phyloP scores from a whole-genome alignment of 2,113 vertebrate genomes.

The Ranitomeya imitator region DNA sequence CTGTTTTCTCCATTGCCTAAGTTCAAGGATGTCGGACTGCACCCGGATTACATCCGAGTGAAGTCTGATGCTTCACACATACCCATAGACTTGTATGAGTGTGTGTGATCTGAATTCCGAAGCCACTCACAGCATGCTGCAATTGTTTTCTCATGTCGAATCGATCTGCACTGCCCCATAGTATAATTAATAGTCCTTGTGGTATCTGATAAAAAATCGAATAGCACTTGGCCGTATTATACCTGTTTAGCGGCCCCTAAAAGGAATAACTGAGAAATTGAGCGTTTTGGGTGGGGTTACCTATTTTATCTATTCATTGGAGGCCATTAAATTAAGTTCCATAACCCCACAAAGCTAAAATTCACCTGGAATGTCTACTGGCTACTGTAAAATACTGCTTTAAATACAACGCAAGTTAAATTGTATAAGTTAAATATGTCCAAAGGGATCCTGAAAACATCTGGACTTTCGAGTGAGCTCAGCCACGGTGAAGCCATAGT shows the following conservation, averaged over 20 bases:
- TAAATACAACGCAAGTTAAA: background rate
- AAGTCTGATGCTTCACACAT: too few relatives aligned
- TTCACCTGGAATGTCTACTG: constrained; percentile 8
- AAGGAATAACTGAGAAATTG: background rate
- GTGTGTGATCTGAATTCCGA: too few relatives aligned
- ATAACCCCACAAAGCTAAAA: background rate
- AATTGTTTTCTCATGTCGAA: too few relatives aligned
- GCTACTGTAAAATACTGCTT: background rate
- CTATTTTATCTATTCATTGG: background rate
- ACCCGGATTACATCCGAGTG: too few relatives aligned
- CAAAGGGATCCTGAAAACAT: constrained; percentile 20
- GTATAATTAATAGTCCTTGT: too few relatives aligned
- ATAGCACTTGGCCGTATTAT: too few relatives aligned
- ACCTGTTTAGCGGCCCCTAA: background rate
- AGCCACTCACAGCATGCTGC: too few relatives aligned
- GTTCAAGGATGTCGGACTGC: too few relatives aligned
- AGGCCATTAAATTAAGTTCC: constrained; percentile 3
- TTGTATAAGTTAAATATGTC: background rate
- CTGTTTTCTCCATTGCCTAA: too few relatives aligned
- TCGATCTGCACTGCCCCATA: too few relatives aligned
- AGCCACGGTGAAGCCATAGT: background rate
- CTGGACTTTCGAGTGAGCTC: constrained; percentile 3
- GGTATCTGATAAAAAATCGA: too few relatives aligned
- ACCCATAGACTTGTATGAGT: too few relatives aligned
- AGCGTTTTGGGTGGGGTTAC: background rate